phyloP scores from a whole-genome alignment of 2,797 vertebrate genomes.

The Malurus splendens region DNA sequence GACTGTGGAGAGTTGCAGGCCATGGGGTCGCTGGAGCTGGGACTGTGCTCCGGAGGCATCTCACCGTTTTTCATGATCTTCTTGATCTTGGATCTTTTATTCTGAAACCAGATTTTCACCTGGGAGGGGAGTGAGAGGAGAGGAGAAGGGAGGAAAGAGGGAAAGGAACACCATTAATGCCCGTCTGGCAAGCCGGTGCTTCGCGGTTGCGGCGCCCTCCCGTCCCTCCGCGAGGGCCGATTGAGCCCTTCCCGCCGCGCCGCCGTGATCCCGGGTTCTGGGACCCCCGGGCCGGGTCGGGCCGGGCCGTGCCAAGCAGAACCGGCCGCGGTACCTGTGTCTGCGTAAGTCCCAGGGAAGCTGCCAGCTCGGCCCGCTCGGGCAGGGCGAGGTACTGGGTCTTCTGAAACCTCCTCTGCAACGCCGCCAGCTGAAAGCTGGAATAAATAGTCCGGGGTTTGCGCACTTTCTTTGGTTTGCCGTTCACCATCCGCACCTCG shows the following conservation, averaged over 20 bases:
- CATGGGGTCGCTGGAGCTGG: constrained; percentile 98
- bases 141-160: background rate
- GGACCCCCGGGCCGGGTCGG: background rate
- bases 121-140: constrained; percentile 46
- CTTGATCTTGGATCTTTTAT: constrained; percentile 98
- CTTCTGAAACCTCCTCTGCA: constrained; percentile 96
- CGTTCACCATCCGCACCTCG: constrained; percentile 96
- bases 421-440: constrained; percentile 95
- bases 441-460: constrained; percentile 98
- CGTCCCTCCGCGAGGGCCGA: background rate
- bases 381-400: constrained; percentile 97
- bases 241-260: background rate
- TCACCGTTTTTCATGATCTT: constrained; percentile 99
- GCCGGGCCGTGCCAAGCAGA: background rate
- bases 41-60: constrained; percentile 95
- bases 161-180: background rate
- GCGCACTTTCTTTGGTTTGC: constrained; percentile 97
- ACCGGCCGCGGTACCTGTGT: constrained; percentile 82
- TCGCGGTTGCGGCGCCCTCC: background rate
- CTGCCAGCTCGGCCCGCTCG: constrained; percentile 95
- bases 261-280: accelerated
- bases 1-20: constrained; percentile 98
- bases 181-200: background rate
- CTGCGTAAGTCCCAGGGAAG: constrained; percentile 93
- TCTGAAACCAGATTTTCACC: constrained; percentile 99